These are phyloP conservation scores for Drosophila prostipennis DNA, from an alignment of 2,888 invertebrate species.

Conservation along the genomic window DNA sequence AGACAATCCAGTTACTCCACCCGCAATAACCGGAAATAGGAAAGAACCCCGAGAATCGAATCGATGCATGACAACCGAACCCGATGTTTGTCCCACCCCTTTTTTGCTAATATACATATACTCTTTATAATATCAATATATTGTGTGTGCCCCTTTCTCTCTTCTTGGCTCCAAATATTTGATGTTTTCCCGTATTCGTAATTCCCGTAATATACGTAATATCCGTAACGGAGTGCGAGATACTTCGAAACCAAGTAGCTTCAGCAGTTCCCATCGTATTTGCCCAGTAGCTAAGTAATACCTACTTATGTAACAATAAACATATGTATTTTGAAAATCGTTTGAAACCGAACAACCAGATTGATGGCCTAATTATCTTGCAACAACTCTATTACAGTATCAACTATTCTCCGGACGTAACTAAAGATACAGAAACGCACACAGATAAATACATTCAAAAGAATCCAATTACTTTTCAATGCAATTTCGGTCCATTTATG, in stretches of 20 bases:
- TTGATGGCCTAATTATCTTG: slow-evolving; percentile 78
- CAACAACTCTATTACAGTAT: slow-evolving; percentile 86
- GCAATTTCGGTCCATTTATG: slow-evolving; percentile 76
- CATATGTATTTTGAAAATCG: slow-evolving; percentile 42
- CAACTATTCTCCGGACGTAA: slow-evolving; percentile 89
- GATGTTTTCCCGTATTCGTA: slow-evolving; percentile 29
- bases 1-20: background rate
- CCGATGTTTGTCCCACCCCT: slow-evolving; percentile 30
- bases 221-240: slow-evolving; percentile 26
- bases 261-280: slow-evolving; percentile 27
- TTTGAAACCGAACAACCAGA: slow-evolving; percentile 48
- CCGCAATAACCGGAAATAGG: slow-evolving; percentile 22
- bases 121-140: slow-evolving; percentile 11
- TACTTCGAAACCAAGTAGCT: slow-evolving; percentile 19
- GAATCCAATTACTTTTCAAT: slow-evolving; percentile 68
- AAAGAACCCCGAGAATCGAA: slow-evolving; percentile 13
- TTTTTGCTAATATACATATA: slow-evolving; percentile 18
- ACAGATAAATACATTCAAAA: slow-evolving; percentile 32
- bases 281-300: slow-evolving; percentile 31
- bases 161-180: slow-evolving; percentile 25
- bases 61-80: slow-evolving; percentile 41
- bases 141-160: slow-evolving; percentile 21
- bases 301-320: slow-evolving; percentile 31
- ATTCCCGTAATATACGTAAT: slow-evolving; percentile 29
- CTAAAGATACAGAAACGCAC: slow-evolving; percentile 82